These are phyloP conservation scores for Heliothis virescens DNA, from an alignment of 1,140 invertebrate species.

Conservation along the genomic window DNA sequence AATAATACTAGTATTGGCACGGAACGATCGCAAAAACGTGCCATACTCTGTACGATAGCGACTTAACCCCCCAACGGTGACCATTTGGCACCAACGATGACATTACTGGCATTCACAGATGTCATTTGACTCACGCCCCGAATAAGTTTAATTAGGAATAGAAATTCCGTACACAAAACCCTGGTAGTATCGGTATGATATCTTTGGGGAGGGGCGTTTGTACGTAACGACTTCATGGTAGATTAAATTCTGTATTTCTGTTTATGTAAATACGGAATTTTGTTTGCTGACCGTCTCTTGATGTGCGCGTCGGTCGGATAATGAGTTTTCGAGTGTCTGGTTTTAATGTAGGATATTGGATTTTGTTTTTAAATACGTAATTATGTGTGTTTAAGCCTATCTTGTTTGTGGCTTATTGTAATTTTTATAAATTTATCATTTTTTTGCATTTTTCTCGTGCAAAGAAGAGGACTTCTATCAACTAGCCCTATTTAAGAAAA, in stretches of 20 bases:
- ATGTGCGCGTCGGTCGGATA: not conserved
- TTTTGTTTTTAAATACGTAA: not conserved
- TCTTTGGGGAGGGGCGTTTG: constrained; percentile 14
- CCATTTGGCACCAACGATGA: constrained; percentile 43
- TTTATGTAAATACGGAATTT: constrained; percentile 37
- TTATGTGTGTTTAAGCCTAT: too few species aligned
- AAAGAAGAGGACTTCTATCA: too few species aligned
- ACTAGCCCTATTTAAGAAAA: too few species aligned
- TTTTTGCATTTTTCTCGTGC: too few species aligned
- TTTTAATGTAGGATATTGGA: not conserved
- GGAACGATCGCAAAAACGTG: constrained; percentile 36
- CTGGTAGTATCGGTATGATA: constrained; percentile 35
- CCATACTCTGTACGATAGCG: constrained; percentile 15
- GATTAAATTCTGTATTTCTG: constrained; percentile 35
- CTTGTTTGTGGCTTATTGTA: too few species aligned
- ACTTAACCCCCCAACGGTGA: constrained; percentile 25
- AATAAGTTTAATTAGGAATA: constrained; percentile 48
- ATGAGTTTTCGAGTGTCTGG: constrained; percentile 16
- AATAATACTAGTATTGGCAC: constrained; percentile 21
- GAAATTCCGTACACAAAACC: constrained; percentile 40
- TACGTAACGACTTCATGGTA: constrained; percentile 34
- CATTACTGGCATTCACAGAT: constrained; percentile 43
- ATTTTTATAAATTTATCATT: too few species aligned
- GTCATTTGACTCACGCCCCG: constrained; percentile 44
- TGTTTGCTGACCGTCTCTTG: constrained; percentile 34